Base-by-base conservation (phyloP, 2,888 invertebrate genomes). In the Ypsolopha sequella region DNA sequence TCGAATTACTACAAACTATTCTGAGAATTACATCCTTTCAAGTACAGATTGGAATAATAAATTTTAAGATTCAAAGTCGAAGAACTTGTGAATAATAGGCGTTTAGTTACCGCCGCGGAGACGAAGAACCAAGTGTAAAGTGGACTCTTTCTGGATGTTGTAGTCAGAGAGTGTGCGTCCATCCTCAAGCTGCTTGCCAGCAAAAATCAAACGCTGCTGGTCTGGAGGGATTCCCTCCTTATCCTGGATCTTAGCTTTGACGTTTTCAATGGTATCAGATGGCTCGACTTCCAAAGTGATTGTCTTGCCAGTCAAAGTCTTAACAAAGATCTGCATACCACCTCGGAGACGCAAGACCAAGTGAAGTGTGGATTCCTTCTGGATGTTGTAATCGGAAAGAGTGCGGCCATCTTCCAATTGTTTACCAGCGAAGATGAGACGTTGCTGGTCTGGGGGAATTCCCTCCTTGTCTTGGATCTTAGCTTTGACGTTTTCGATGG, bases 391-490 rank as follows among this genome's bases (percentile, higher is more conserved):
- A 49, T 53, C 53, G 7, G 53, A 53, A n/a, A 53, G 46, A 7
- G 53, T 53, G 50, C 53, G 53, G 7, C 53, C 53, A 50, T 53
- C 53, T 41, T 53, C 53, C 6, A 53, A 34, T 33, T 53, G 53
- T 36, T 53, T 53, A 3, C 53, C 53, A 11, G 53, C 53, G 36
- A 53, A 53, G 41, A 53, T 53, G 3, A 53, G 36, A 46, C 53
- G 51, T 46, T 53, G 53, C 46, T 53, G 53, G 36, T 53, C 53
- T 41, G 53, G 53, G 11, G 53, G 53, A 7, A 53, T 53, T 10
- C 53, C 53, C 35, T 53, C 53, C 41, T 53, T 53, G 38, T 53
- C 53, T 51, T 53, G 53, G 45, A 53, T 53, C 41, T 53, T 53
- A 35, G 53, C 53, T 41, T 53, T 53, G 10, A 53, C 53, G 41